Percentiles rank a stretch among this genome's conserved stretches.
Conservation (phyloP, 2,888 invertebrate genomes). For the Scaptomyza flava region DNA sequence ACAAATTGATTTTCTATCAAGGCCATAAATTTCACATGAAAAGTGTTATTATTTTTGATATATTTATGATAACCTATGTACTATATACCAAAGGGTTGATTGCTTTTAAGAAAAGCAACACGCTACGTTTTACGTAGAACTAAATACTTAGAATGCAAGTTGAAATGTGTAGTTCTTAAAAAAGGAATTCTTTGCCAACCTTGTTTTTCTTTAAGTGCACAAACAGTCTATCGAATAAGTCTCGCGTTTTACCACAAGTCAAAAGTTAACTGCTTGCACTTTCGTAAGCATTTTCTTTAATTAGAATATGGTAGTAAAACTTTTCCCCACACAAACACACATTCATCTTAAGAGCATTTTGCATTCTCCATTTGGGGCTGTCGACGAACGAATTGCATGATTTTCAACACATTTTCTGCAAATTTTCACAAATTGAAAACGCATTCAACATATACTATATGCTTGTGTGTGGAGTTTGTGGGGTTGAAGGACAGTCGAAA, state of each 20-base stretch:
- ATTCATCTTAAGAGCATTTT: neutral
- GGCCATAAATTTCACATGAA: conserved; percentile 56
- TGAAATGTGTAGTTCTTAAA: neutral
- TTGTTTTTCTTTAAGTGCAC: neutral
- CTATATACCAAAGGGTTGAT: neutral
- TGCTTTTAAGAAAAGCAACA: neutral
- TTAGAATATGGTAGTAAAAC: conserved; percentile 40
- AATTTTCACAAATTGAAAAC: conserved; percentile 72
- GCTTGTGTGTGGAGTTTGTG: neutral
- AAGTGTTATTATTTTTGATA: conserved; percentile 40
- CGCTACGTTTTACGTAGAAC: neutral
- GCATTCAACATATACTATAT: conserved; percentile 42
- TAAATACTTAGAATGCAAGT: too few species aligned
- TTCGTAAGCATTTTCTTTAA: conserved; percentile 44
- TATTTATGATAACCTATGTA: conserved; percentile 42
- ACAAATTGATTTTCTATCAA: conserved; percentile 69
- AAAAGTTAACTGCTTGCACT: conserved; percentile 31
- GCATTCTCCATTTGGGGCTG: conserved; percentile 2
- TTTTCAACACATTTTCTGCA: conserved; percentile 68
- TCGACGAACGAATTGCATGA: conserved; percentile 49
- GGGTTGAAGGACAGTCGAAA: conserved; percentile 41
- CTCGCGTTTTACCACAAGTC: neutral
- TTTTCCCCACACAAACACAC: conserved; percentile 13
- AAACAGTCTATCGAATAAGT: neutral
- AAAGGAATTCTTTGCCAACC: neutral